Base-by-base conservation (phyloP, 35 echinoderm and acorn worm genomes). In the Apostichopus parvimensis region DNA sequence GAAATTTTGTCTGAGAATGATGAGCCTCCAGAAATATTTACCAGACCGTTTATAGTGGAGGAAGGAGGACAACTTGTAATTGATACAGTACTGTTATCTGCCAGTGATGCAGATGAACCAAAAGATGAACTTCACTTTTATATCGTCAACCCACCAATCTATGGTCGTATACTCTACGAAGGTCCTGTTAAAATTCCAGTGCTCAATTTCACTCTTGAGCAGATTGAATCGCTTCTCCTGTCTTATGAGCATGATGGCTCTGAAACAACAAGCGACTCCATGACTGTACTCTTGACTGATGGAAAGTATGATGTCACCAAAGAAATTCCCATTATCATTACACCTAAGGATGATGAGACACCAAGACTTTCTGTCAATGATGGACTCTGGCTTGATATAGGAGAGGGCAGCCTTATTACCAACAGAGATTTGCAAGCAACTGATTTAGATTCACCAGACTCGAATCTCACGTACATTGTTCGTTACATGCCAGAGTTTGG, bases 321-420 rank as follows among this genome's bases (percentile, higher is more conserved):
- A 65, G 93, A 91, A 57, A 85, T 99, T 58, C 76, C 82, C 1
- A 91, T 99, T 62, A 91, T 91, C 9, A 94, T 99, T 54, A 25
- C 94, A 2, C 68, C 92, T 20, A 64, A 78, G 77, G 97, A 99
- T 96, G 97, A 99, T 93, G 97, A 99, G 61, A 99, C 97, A 60
- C 97, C 97, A 65, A 92, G 97, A 65, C 77, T 99, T 1, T 82
- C 95, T 9, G 93, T 99, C 87, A 99, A 99, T 80, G 95, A 99
- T 96, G 97, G 97, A 58, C 80, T 99, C 77, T 92, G 95, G 62
- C 92, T 99, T 28, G 95, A 99, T 78, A 99, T 95, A 15, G 93
- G 93, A 10, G 97, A 99, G 12, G 92, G 17, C 80, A 90, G 77
- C 58, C 57, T 95, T 61, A 99, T 99, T 55, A 96, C 92, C 61